phyloP scores from a whole-genome alignment of 2,888 invertebrate species.

The Ctena decussata region DNA sequence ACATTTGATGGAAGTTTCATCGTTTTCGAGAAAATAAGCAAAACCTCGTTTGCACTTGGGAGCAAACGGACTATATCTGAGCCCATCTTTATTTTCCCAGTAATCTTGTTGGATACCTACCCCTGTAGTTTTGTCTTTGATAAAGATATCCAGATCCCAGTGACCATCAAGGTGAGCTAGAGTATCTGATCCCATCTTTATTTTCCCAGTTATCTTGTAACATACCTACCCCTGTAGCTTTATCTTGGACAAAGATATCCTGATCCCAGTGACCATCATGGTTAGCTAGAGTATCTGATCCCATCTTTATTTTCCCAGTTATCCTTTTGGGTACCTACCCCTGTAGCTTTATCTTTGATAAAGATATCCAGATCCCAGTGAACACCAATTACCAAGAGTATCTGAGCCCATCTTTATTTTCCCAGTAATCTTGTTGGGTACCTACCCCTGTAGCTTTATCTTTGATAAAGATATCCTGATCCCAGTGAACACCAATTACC shows the following conservation, averaged over 20 bases:
- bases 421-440: constrained; percentile 93
- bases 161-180: constrained; percentile 95
- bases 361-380: constrained; percentile 97
- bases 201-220: constrained; percentile 93
- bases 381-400: constrained; percentile 93
- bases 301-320: constrained; percentile 94
- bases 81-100: too few species aligned
- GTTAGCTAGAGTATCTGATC: constrained; percentile 95
- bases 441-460: constrained; percentile 91
- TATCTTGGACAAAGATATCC: constrained; percentile 94
- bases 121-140: constrained; percentile 92
- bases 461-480: constrained; percentile 94
- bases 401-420: constrained; percentile 96
- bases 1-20: too few species aligned
- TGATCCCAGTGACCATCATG: constrained; percentile 98
- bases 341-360: constrained; percentile 92
- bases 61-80: too few species aligned
- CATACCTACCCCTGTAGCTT: constrained; percentile 90
- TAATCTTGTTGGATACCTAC: constrained; percentile 88
- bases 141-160: constrained; percentile 96
- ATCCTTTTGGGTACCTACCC: constrained; percentile 89
- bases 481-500: constrained; percentile 97
- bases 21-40: too few species aligned
- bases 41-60: too few species aligned
- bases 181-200: constrained; percentile 95